A percentile compares a stretch with the other conserved stretches of the same genome.
These are phyloP conservation scores for Chiloscyllium plagiosum DNA, from an alignment of 2,113 vertebrate species.

Conservation along the genomic window DNA sequence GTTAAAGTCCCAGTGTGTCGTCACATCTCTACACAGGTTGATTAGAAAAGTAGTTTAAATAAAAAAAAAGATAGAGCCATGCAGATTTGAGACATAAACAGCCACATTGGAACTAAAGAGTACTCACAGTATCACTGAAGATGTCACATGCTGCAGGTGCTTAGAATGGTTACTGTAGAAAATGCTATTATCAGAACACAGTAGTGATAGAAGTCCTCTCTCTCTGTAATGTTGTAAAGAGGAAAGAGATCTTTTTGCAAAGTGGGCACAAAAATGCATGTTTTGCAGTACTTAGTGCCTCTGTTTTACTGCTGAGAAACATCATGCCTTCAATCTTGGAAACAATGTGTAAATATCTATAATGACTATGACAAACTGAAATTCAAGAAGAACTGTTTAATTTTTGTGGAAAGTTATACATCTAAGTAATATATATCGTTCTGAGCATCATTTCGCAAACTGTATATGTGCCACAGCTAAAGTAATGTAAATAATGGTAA, in stretches of 20 bases:
- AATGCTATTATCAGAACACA: not conserved
- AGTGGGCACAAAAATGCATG: not conserved
- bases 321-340: not conserved
- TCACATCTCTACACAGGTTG: no score
- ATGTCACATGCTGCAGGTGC: not conserved
- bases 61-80: not conserved
- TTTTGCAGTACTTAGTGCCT: not conserved
- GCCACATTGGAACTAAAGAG: not conserved
- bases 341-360: not conserved
- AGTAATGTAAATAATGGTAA: not conserved
- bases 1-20: no score
- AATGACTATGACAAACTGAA: not conserved
- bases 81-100: not conserved
- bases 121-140: not conserved
- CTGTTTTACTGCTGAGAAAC: not conserved
- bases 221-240: not conserved
- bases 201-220: not conserved
- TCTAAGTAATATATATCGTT: not conserved
- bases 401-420: not conserved
- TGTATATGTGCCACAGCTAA: not conserved
- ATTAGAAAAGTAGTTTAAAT: no score
- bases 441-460: not conserved
- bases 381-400: not conserved
- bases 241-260: not conserved
- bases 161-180: not conserved